A percentile compares a stretch with the other conserved stretches of the same genome.
These are phyloP conservation scores for Lasioglossum oenotherae DNA, from an alignment of 2,888 invertebrate genomes.

Conservation along the genomic window DNA sequence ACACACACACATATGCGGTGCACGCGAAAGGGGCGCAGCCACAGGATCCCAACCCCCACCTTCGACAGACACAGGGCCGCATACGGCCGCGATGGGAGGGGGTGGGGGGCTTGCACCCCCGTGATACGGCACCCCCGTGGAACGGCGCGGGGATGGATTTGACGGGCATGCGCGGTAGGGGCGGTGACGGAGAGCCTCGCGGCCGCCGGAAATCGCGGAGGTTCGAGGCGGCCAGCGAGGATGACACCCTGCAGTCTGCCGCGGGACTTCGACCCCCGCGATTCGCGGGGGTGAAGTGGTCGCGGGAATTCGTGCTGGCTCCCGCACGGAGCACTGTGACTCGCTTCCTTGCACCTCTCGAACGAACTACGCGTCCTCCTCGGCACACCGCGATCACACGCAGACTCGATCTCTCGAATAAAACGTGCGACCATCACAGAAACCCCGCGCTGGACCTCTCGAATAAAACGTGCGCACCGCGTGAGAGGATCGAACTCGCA, in stretches of 20 bases:
- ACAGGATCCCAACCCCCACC: slow-evolving; percentile 16
- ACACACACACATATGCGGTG: not conserved
- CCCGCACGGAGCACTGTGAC: not conserved
- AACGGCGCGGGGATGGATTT: slow-evolving; percentile 66
- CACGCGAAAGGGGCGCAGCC: slow-evolving; percentile 11
- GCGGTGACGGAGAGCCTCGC: slow-evolving; percentile 45
- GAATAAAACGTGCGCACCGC: not conserved
- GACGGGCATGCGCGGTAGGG: slow-evolving; percentile 61
- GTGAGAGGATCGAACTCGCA: not conserved
- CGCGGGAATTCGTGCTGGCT: slow-evolving; percentile 1
- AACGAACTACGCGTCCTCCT: not conserved
- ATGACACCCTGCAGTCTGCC: slow-evolving; percentile 84
- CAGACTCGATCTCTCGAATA: not conserved
- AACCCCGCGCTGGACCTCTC: not conserved
- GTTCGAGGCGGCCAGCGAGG: slow-evolving; percentile 79
- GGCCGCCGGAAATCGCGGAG: slow-evolving; percentile 71
- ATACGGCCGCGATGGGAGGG: slow-evolving; percentile 21
- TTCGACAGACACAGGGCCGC: slow-evolving; percentile 21
- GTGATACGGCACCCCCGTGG: slow-evolving; percentile 38
- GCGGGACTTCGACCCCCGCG: slow-evolving; percentile 79
- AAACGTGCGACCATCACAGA: not conserved
- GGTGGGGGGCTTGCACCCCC: not conserved
- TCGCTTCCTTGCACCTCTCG: not conserved
- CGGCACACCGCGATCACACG: not conserved
- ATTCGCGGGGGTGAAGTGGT: slow-evolving; percentile 41